Evolutionary conservation across 2,113 vertebrate species (phyloP), one percentile per base, ranked within the genome.

Genomic region (Microcebus murinus): DNA sequence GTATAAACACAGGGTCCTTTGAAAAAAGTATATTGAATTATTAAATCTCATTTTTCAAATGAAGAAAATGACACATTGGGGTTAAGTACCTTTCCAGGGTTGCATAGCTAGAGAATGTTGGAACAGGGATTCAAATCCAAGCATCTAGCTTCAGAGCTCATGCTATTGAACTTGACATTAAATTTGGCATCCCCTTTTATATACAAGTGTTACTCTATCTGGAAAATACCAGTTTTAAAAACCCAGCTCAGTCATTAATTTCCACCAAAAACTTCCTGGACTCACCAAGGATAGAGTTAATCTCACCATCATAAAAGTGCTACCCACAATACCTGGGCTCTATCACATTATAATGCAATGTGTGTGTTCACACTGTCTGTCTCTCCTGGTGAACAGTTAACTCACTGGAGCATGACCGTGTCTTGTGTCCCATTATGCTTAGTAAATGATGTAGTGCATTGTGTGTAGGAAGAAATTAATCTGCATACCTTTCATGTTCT

Each of bases 231-330:
- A 31, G 0, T 15, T 93, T 90, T 9, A n/a, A 48, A 57, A 68
- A 36, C 13, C 2, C 29, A 95, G 1, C 76, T 76, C 7, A 34
- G 34, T 57, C 15, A 23, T n/a, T 73, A 1, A 2, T 23, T 76
- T 79, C 15, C 4, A 52, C 34, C 1, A 1, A 15, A 83, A 81
- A 87, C 6, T 25, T 70, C 18, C 13, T 6, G 3, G 27, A 31
- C 1, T 31, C 9, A 86, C 6, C 5, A 85, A 36, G 21, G 48
- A 36, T 2, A 57, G 59, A 20, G 3, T 61, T 36, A 17, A 57
- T 63, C 39, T 14, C 8, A 23, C 1, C 6, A 2, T 34, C 27
- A 3, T 48, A 0, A 3, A 29, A 21, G 8, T 13, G 3, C 20
- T 36, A 2, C 42, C 13, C 27, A 59, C 3, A 7, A 0, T 11